A percentile compares a stretch with the other conserved stretches of the same genome.
Evolutionary conservation across 2,113 vertebrate genomes (phyloP).

Genomic region (Gymnorhina tibicen): DNA sequence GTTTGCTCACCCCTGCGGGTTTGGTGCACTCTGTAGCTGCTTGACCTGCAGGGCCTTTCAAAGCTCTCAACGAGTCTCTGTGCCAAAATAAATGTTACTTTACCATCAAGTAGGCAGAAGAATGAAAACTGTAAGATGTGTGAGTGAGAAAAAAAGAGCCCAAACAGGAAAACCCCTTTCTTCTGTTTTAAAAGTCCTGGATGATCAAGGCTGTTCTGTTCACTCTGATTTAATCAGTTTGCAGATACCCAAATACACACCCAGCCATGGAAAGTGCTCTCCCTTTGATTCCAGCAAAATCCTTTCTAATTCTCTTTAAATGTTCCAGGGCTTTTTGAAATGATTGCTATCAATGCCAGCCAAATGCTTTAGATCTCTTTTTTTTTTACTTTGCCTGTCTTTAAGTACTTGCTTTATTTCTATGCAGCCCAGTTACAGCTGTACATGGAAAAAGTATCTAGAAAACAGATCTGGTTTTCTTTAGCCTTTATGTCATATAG

Average conservation of each 20-base stretch:
- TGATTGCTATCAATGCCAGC: slow-evolving; percentile 57
- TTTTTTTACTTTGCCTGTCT: background rate
- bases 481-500: slow-evolving; percentile 9
- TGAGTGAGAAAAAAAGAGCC: background rate
- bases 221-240: background rate
- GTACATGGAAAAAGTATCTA: slow-evolving; percentile 14
- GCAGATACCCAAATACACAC: background rate
- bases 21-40: background rate
- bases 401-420: slow-evolving; percentile 46
- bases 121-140: background rate
- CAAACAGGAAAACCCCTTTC: slow-evolving; percentile 40
- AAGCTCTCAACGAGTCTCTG: background rate
- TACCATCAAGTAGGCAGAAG: background rate
- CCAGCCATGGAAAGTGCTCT: slow-evolving; percentile 19
- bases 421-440: background rate
- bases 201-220: slow-evolving; percentile 24
- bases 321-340: slow-evolving; percentile 60
- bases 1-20: background rate
- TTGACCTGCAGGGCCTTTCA: background rate
- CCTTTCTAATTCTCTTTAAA: slow-evolving; percentile 65
- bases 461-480: slow-evolving; percentile 49
- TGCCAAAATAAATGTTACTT: slow-evolving; percentile 26
- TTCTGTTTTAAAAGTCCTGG: slow-evolving; percentile 14
- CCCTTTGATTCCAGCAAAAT: slow-evolving; percentile 59
- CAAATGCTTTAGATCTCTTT: slow-evolving; percentile 40